Base-by-base conservation (phyloP, 2,888 invertebrate genomes). In the Mystacides longicornis region DNA sequence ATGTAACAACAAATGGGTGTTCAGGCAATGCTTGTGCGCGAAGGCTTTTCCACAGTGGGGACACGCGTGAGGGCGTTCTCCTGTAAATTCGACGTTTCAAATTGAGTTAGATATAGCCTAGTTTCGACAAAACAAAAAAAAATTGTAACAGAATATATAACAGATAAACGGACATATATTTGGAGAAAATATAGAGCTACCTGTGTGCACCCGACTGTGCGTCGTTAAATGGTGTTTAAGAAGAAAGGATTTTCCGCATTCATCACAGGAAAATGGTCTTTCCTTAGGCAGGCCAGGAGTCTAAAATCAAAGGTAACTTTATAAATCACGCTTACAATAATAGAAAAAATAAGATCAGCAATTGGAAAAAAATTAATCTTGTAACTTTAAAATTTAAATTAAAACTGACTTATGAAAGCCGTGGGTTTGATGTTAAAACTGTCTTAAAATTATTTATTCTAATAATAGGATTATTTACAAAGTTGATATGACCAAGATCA, bases 181-280 rank as follows among this genome's bases (percentile, higher is more conserved):
- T 37, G 37, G 37, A 37, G 14, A 37, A 37, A 37, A 37, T 37
- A 37, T 49, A 2, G 31, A 52, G 19, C 54, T 66, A 81, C 81
- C 88, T 54, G 88, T 88, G 67, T 90, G 89, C 2, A 89, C 88
- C 65, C 89, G 79, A 56, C 87, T 87, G 66, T 90, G 89, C 27
- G 89, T 89, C 2, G 89, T 89, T 57, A 90, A 79, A 71, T 90
- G 90, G 68, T 90, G 90, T 69, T 90, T 90, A 54, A 89, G 72
- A 47, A 89, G 80, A 71, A 90, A 90, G 14, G 88, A 87, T 70
- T 90, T 90, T 52, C 88, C 89, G 67, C 90, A 90, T 71, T 89
- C 88, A 22, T 85, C 81, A 68, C 90, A 90, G 16, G 87, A 85
- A 67, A 88, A 89, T 2, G 90, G 90, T 20, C 90, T 75, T 69